Evolutionary conservation across 2,797 vertebrate genomes (phyloP).

Genomic region (Catamblyrhynchus diadema): DNA sequence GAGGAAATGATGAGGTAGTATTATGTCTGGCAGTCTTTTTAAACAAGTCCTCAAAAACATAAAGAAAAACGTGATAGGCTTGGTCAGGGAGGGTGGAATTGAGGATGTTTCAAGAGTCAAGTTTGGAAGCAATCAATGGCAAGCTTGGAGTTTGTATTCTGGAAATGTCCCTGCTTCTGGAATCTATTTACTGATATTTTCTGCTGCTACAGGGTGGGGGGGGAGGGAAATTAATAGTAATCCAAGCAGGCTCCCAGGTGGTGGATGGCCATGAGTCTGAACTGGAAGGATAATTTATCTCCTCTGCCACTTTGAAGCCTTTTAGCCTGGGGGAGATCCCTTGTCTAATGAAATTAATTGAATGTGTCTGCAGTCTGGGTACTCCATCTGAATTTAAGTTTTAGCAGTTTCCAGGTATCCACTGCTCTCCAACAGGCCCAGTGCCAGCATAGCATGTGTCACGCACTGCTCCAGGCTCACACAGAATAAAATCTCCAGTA

Average conservation of each 20-base stretch:
- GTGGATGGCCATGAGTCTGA: slow-evolving; percentile 33
- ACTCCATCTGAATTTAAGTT: slow-evolving; percentile 40
- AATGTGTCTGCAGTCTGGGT: slow-evolving; percentile 13
- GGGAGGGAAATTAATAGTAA: slow-evolving; percentile 6
- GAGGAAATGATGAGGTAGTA: slow-evolving; percentile 48
- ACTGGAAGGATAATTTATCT: slow-evolving; percentile 64
- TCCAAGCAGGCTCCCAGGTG: slow-evolving; percentile 13
- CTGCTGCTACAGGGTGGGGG: not conserved
- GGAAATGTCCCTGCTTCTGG: not conserved
- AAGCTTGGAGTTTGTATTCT: slow-evolving; percentile 26
- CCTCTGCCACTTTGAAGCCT: slow-evolving; percentile 37
- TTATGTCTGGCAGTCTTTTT: slow-evolving; percentile 25
- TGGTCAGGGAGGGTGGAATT: not conserved
- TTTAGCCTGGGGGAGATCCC: slow-evolving; percentile 37
- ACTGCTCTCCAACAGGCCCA: not conserved
- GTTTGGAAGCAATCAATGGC: slow-evolving; percentile 26
- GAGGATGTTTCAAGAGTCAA: not conserved
- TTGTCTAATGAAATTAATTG: slow-evolving; percentile 65
- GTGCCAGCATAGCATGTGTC: not conserved
- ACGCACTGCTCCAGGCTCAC: not conserved
- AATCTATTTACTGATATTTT: slow-evolving; percentile 44
- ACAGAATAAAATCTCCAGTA: not conserved
- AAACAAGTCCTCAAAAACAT: slow-evolving; percentile 32
- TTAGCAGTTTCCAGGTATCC: slow-evolving; percentile 10
- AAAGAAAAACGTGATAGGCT: not conserved